Base-by-base conservation (phyloP, 1,140 invertebrate genomes). In the Aporrectodea caliginosa region DNA sequence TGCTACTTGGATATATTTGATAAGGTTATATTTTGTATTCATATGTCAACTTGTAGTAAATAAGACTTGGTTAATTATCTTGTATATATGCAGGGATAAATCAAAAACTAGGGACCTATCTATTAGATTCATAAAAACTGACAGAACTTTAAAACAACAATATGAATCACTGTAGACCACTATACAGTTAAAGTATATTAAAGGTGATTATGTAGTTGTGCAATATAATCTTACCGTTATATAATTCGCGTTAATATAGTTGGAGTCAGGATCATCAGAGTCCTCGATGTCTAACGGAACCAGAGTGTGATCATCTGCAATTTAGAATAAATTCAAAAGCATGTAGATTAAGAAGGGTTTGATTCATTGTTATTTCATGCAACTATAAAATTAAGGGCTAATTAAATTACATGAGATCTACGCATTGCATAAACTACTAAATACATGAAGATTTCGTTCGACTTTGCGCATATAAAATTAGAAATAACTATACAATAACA, bases 161-260 rank as follows among this genome's bases (percentile, higher is more conserved):
- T 58, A 58, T 58, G 43, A 22, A 58, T 6, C 22, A 58, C 43
- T 58, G 43, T 58, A 58, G 6, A 22, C 22, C 43, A 58, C 6
- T 58, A 12, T 12, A 6, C 6, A 58, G 22, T 58, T 58, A 58
- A 58, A n/a, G n/a, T n/a, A n/a, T 58, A 12, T 22, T 6, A 58
- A 58, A 58, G 22, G 6, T 58, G 6, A 58, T 58, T 12, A 6
- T 6, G 43, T 58, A 12, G 6, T 22, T 58, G 43, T 22, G n/a
- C n/a, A n/a, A n/a, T 58, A 58, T 12, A 58, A 58, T 22, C 75
- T 70, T 31, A 77, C 75, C 35, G 29, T 77, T n/a, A 77, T 77
- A 35, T 77, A 68, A 29, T 31, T 77, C 1, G 75, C 75, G 58
- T 77, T 77, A 30, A 77, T 69, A 6, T 77, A 77, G 58, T 68